phyloP scores from a whole-genome alignment of 2,888 invertebrate genomes.

The Boloria selene region DNA sequence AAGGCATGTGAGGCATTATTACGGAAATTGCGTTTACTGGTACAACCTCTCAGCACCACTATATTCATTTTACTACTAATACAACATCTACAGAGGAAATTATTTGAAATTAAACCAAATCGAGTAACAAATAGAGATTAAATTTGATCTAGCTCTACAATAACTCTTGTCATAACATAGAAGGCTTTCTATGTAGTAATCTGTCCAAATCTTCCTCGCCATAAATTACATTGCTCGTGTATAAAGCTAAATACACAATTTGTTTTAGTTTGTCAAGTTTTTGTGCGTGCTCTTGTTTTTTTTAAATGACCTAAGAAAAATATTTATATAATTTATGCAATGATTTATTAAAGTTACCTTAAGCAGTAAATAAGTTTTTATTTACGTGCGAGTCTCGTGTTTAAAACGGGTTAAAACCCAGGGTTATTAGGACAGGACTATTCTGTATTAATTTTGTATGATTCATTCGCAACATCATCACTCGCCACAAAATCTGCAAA shows the following conservation, averaged over 20 bases:
- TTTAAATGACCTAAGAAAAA: neutral
- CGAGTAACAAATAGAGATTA: neutral
- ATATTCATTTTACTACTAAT: slow-evolving; percentile 39
- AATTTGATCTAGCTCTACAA: neutral
- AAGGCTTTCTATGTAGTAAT: slow-evolving; percentile 38
- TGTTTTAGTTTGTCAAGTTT: slow-evolving; percentile 20
- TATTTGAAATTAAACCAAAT: slow-evolving; percentile 10
- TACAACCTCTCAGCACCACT: slow-evolving; percentile 33
- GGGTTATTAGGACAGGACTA: too few species aligned
- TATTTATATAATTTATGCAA: neutral
- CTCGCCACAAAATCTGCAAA: too few species aligned
- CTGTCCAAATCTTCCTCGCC: slow-evolving; percentile 33
- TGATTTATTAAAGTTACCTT: too few species aligned
- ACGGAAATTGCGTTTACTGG: slow-evolving; percentile 47
- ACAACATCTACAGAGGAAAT: slow-evolving; percentile 4
- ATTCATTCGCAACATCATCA: too few species aligned
- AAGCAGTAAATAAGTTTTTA: too few species aligned
- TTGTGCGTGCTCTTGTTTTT: slow-evolving; percentile 6
- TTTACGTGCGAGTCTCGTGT: too few species aligned
- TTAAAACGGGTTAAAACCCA: too few species aligned
- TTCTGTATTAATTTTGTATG: too few species aligned
- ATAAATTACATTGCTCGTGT: slow-evolving; percentile 28
- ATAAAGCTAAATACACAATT: slow-evolving; percentile 28
- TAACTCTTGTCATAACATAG: slow-evolving; percentile 29
- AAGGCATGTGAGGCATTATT: slow-evolving; percentile 46